These are phyloP conservation scores for Timema cristinae DNA, from an alignment of 2,888 invertebrate species.

Conservation along the genomic window DNA sequence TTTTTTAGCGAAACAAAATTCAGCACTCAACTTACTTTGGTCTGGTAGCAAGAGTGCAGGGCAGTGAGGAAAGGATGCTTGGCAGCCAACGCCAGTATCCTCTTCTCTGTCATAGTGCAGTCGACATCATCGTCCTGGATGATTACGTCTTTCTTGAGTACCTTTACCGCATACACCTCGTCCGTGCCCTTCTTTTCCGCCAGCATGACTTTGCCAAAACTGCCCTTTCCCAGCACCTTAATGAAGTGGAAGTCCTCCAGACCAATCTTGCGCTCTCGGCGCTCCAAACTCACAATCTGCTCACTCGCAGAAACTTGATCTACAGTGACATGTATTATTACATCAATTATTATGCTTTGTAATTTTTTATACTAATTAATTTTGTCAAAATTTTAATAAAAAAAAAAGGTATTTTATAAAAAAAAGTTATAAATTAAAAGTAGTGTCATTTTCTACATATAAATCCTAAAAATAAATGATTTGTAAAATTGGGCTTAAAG, in stretches of 20 bases:
- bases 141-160: conserved; percentile 96
- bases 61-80: conserved; percentile 97
- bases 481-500: no score
- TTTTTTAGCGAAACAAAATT: neutral
- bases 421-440: no score
- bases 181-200: conserved; percentile 92
- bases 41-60: conserved; percentile 96
- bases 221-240: conserved; percentile 98
- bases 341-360: no score
- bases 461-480: no score
- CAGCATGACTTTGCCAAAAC: conserved; percentile 98
- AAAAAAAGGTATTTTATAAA: no score
- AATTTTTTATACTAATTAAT: neutral
- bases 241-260: conserved; percentile 93
- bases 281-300: conserved; percentile 5
- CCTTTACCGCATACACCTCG: conserved; percentile 84
- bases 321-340: neutral
- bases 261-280: conserved; percentile 48
- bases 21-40: conserved; percentile 54
- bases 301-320: conserved; percentile 1
- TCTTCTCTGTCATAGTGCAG: conserved; percentile 97
- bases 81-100: conserved; percentile 94
- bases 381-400: no score
- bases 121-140: conserved; percentile 99
- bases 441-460: no score